phyloP scores from a whole-genome alignment of 1,140 invertebrate species.

The Heliconius hewitsoni region DNA sequence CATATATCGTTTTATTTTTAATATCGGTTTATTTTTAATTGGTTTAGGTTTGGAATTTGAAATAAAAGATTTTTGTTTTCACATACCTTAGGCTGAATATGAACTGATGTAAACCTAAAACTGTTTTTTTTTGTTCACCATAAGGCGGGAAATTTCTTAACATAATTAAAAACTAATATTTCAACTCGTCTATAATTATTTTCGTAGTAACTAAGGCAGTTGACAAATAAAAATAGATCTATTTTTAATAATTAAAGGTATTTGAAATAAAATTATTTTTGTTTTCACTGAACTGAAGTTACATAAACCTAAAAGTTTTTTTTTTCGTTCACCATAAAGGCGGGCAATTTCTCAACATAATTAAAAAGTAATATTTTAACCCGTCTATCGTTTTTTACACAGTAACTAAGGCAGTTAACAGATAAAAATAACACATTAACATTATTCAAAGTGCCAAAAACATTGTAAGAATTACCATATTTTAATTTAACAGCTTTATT shows the following conservation, averaged over 20 bases:
- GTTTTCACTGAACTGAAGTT: background rate
- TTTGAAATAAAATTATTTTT: background rate
- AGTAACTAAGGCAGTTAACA: slow-evolving; percentile 5
- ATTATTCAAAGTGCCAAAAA: slow-evolving; percentile 15
- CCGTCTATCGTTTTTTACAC: background rate
- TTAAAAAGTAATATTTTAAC: background rate
- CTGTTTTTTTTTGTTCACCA: background rate
- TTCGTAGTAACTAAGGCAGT: background rate
- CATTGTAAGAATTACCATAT: slow-evolving; percentile 13
- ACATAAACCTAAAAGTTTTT: background rate
- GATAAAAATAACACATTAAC: slow-evolving; percentile 9
- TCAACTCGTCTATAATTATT: background rate
- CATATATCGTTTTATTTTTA: background rate
- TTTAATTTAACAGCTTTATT: slow-evolving; percentile 11
- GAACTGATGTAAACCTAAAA: background rate
- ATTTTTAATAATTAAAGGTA: background rate
- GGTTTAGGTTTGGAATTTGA: too few species aligned
- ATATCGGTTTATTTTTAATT: too few species aligned
- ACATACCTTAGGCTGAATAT: background rate
- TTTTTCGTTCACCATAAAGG: background rate
- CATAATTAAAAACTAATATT: background rate
- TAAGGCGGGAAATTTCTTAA: background rate
- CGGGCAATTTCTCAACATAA: background rate
- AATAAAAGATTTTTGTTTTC: background rate
- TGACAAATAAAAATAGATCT: background rate